These are phyloP conservation scores for Cephalotes varians DNA, from an alignment of 2,888 invertebrate species.

Conservation along the genomic window DNA sequence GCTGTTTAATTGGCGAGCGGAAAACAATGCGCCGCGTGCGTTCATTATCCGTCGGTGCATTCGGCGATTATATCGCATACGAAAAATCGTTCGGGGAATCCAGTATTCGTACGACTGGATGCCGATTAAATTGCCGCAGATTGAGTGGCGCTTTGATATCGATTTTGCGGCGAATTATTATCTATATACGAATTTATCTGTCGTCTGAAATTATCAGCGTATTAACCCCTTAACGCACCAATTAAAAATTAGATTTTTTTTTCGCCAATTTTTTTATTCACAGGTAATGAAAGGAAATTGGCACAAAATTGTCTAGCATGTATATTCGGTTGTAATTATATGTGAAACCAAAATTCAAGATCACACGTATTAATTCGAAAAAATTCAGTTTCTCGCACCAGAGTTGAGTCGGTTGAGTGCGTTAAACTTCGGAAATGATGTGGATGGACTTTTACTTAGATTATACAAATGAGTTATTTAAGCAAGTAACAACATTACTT, in stretches of 20 bases:
- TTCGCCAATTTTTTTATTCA: too few relatives aligned
- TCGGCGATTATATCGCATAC: conserved; percentile 7
- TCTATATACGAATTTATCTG: neutral
- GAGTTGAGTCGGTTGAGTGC: too few relatives aligned
- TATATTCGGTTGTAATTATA: too few relatives aligned
- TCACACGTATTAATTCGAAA: too few relatives aligned
- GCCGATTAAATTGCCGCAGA: conserved; percentile 19
- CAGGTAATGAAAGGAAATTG: too few relatives aligned
- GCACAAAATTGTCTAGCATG: too few relatives aligned
- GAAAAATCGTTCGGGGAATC: conserved; percentile 33
- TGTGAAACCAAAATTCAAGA: too few relatives aligned
- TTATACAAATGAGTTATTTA: neutral
- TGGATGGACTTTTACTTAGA: neutral
- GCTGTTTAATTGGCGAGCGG: conserved; percentile 63
- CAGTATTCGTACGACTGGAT: neutral
- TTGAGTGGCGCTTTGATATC: conserved; percentile 8
- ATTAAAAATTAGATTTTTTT: too few relatives aligned
- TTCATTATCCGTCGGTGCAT: conserved; percentile 53
- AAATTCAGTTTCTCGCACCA: too few relatives aligned
- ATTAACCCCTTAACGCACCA: neutral
- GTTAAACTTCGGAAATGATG: neutral
- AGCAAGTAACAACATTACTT: neutral
- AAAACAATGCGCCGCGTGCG: conserved; percentile 65
- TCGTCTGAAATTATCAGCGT: neutral
- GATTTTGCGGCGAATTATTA: neutral